These are phyloP conservation scores for Acronicta leporina DNA, from an alignment of 2,888 invertebrate genomes.

Conservation along the genomic window DNA sequence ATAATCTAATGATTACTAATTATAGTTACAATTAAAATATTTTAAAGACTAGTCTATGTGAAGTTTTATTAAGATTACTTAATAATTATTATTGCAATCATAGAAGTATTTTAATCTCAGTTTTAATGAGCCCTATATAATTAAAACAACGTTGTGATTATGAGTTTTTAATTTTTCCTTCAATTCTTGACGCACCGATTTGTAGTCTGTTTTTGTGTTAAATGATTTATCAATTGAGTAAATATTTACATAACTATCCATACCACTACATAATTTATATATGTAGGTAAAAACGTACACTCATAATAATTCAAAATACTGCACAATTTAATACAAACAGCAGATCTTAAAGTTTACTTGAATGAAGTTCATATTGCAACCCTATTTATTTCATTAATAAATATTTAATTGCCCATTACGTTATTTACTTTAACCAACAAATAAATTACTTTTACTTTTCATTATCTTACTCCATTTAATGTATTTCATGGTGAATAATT, in stretches of 20 bases:
- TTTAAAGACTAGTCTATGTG: constrained; percentile 68
- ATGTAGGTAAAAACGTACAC: constrained; percentile 16
- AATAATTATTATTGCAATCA: constrained; percentile 58
- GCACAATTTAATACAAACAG: neutral
- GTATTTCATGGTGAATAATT: too few relatives aligned
- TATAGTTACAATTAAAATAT: constrained; percentile 32
- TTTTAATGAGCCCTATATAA: neutral
- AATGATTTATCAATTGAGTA: neutral
- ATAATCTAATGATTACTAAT: constrained; percentile 17
- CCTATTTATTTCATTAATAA: constrained; percentile 6
- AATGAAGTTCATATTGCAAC: neutral
- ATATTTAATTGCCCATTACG: neutral
- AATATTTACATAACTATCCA: constrained; percentile 39
- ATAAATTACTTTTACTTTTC: neutral
- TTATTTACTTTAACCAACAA: constrained; percentile 5
- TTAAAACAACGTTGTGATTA: constrained; percentile 6
- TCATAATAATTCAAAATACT: constrained; percentile 5
- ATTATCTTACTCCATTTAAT: neutral
- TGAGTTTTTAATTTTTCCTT: neutral
- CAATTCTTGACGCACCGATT: neutral
- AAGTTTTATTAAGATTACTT: constrained; percentile 48
- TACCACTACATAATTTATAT: constrained; percentile 27
- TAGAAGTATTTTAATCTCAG: constrained; percentile 53
- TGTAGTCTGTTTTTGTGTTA: neutral
- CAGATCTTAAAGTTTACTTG: constrained; percentile 11